Evolutionary conservation across 2,888 invertebrate species (phyloP), one percentile per base, ranked within the genome.

Genomic region (Operophtera brumata): DNA sequence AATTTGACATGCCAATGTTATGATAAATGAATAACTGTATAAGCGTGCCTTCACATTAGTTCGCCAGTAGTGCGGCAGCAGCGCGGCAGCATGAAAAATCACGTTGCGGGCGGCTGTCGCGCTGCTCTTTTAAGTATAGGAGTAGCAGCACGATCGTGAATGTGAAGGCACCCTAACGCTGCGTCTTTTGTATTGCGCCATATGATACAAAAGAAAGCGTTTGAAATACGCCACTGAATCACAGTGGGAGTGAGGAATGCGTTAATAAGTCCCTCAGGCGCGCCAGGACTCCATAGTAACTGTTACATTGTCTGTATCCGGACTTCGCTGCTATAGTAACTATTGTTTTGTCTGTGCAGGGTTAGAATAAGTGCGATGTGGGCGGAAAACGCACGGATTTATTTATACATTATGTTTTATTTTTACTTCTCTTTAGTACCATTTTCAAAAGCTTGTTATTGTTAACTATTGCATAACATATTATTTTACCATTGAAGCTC

Each of bases 181-280:
- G 5, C 2, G 14, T 48, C 61, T 63, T 3, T 6, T 63, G 2
- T 30, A 64, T 70, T 71, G 54, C 1, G 49, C 70, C 67, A 65
- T 47, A 60, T 60, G 13, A 39, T 50, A 66, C 47, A 70, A 76
- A 77, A 78, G 75, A 72, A 79, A 78, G 74, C 79, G 77, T 82
- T 82, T 76, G 77, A 78, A 82, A 84, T 80, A 80, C 79, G 78
- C 73, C 75, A 77, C 74, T 86, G 84, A 86, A 86, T 87, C 86
- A 86, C 78, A 72, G 76, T 63, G 72, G 69, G 73, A 77, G 78
- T 70, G 70, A 68, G 74, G 85, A 84, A 86, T 86, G 86, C 83
- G 84, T 84, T 87, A 86, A 86, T 86, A 87, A 85, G 84, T 78
- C 78, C 73, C 73, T 47, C 46, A 67, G 75, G 77, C 70, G 76